phyloP scores from a whole-genome alignment of 2,113 vertebrate species.

The Alligator sinensis region DNA sequence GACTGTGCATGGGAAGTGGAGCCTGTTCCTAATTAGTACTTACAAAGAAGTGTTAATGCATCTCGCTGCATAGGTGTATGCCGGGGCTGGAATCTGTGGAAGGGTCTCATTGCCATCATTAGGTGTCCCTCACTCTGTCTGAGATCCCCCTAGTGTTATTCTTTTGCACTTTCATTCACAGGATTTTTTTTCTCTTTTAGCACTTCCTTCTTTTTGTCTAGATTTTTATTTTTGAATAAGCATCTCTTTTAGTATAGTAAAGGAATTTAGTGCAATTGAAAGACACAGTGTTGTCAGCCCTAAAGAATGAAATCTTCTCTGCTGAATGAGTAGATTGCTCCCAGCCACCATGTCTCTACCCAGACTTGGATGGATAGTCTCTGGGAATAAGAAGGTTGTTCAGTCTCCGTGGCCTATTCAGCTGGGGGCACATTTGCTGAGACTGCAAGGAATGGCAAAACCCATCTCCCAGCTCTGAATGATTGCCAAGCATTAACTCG shows the following conservation, averaged over 20 bases:
- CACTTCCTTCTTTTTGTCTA: background rate
- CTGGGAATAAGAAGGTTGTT: background rate
- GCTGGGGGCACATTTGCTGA: background rate
- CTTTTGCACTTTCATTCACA: background rate
- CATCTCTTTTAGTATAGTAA: background rate
- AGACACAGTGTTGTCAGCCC: background rate
- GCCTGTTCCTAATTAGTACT: conserved; percentile 70
- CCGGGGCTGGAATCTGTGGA: background rate
- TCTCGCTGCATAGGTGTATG: conserved; percentile 45
- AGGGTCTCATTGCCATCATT: conserved; percentile 12
- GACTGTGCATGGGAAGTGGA: conserved; percentile 58
- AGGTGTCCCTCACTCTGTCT: conserved; percentile 27
- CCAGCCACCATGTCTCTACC: background rate
- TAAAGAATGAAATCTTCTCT: background rate
- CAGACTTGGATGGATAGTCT: background rate
- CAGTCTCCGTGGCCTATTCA: background rate
- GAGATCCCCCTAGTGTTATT: background rate
- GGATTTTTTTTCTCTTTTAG: background rate
- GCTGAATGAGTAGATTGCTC: background rate
- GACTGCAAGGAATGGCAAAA: background rate
- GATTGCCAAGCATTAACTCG: background rate
- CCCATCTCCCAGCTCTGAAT: background rate
- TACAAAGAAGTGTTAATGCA: conserved; percentile 64
- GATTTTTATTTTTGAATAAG: conserved; percentile 17
- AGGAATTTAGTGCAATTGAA: background rate